phyloP scores from a whole-genome alignment of 2,888 invertebrate species.

The Holacanthella duospinosa region DNA sequence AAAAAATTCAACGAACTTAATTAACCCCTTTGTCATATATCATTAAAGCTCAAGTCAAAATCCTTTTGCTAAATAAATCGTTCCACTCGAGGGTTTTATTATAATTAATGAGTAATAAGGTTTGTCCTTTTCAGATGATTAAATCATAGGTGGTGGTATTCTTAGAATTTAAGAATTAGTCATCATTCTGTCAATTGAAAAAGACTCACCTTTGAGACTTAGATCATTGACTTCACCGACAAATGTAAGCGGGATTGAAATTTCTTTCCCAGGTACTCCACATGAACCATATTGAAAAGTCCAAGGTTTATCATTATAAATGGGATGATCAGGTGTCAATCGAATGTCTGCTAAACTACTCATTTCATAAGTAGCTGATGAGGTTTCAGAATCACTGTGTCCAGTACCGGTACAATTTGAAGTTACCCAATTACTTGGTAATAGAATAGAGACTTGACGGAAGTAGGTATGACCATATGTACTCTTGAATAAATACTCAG shows the following conservation, averaged over 20 bases:
- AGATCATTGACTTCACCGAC: slow-evolving; percentile 19
- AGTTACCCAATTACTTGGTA: slow-evolving; percentile 35
- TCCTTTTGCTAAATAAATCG: neutral
- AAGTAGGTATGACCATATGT: slow-evolving; percentile 35
- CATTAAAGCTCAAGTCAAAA: neutral
- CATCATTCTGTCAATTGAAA: neutral
- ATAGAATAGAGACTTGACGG: slow-evolving; percentile 34
- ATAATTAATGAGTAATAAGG: neutral
- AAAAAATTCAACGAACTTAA: slow-evolving; percentile 11
- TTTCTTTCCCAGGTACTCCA: slow-evolving; percentile 35
- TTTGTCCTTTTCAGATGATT: neutral
- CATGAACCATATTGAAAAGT: slow-evolving; percentile 38
- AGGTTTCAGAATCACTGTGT: slow-evolving; percentile 26
- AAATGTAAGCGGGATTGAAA: slow-evolving; percentile 35
- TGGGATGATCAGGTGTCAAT: slow-evolving; percentile 35
- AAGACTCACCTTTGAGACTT: slow-evolving; percentile 17
- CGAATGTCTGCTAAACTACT: slow-evolving; percentile 28
- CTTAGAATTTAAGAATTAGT: neutral
- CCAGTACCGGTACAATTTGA: slow-evolving; percentile 33
- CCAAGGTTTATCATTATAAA: slow-evolving; percentile 36
- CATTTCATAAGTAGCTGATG: slow-evolving; percentile 35
- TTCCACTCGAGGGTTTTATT: neutral
- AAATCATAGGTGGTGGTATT: neutral
- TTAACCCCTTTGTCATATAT: neutral
- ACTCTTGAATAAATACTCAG: slow-evolving; percentile 33